Evolutionary conservation across 2,888 invertebrate genomes (phyloP).

Genomic region (Liodrosophila aerea): DNA sequence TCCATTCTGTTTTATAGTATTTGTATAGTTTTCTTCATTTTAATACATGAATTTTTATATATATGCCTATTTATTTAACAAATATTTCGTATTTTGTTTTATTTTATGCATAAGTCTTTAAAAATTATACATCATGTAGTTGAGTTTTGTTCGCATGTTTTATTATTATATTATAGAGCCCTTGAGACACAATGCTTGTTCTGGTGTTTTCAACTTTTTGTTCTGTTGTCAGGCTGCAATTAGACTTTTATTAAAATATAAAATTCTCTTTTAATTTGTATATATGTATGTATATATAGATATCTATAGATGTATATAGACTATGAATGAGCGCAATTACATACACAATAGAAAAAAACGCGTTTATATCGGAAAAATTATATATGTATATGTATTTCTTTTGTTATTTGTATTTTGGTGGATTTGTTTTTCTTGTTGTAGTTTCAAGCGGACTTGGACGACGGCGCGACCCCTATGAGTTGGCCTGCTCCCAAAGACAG

Average conservation of each 20-base stretch:
- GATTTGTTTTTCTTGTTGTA: constrained; percentile 67
- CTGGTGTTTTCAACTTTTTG: constrained; percentile 15
- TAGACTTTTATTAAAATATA: constrained; percentile 66
- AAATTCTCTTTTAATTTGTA: constrained; percentile 48
- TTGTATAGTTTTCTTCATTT: constrained; percentile 26
- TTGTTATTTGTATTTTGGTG: constrained; percentile 65
- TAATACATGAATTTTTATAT: constrained; percentile 17
- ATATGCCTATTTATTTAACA: constrained; percentile 49
- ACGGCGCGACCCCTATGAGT: constrained; percentile 29
- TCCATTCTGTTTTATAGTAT: constrained; percentile 38
- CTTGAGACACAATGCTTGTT: constrained; percentile 31
- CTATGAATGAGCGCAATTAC: constrained; percentile 60
- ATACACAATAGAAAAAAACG: constrained; percentile 48
- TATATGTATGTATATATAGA: constrained; percentile 23
- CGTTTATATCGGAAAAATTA: constrained; percentile 50
- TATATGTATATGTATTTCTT: constrained; percentile 22
- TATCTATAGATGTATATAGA: constrained; percentile 40
- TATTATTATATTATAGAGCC: constrained; percentile 41
- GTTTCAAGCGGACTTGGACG: constrained; percentile 63
- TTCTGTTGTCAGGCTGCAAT: constrained; percentile 57
- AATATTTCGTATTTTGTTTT: constrained; percentile 28
- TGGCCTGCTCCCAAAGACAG: constrained; percentile 18
- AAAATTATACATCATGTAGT: constrained; percentile 64
- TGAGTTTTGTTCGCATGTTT: constrained; percentile 33
- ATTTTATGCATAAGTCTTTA: constrained; percentile 57